Conservation (phyloP, 2,113 vertebrate genomes). For the Phalacrocorax brasilianus region DNA sequence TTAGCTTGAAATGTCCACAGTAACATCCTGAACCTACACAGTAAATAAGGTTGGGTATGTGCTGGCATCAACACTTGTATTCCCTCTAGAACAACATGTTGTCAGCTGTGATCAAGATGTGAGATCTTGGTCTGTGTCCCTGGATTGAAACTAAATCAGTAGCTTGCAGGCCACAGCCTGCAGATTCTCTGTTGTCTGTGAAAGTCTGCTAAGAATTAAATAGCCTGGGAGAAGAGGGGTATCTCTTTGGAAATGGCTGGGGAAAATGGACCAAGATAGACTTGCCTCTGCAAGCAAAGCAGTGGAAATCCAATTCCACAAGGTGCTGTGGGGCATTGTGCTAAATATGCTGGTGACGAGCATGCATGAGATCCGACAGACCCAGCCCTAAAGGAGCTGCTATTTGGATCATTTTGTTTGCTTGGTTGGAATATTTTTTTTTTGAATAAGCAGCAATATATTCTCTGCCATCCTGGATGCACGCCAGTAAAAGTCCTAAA, state of each 20-base stretch:
- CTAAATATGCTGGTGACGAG: not conserved
- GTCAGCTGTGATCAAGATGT: not conserved
- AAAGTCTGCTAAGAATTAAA: conserved; percentile 9
- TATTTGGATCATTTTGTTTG: not conserved
- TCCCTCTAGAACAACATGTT: not conserved
- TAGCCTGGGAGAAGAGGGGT: not conserved
- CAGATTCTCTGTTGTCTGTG: not conserved
- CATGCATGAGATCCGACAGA: not conserved
- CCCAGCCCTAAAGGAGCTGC: not conserved
- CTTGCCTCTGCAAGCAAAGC: not conserved
- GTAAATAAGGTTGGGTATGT: not conserved
- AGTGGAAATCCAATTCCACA: not conserved
- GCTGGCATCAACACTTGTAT: not conserved
- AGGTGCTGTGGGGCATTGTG: not conserved
- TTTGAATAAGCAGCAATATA: not conserved
- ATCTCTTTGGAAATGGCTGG: not conserved
- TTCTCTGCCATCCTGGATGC: conserved; percentile 45
- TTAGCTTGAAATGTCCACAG: not conserved
- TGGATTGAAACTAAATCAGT: not conserved
- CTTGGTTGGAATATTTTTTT: not conserved
- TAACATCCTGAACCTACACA: not conserved
- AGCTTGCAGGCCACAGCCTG: not conserved
- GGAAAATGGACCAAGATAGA: not conserved
- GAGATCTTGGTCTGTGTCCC: not conserved
- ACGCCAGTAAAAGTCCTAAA: conserved; percentile 26